These are phyloP conservation scores for Passer montanus DNA, from an alignment of 2,113 vertebrate species.

Conservation along the genomic window DNA sequence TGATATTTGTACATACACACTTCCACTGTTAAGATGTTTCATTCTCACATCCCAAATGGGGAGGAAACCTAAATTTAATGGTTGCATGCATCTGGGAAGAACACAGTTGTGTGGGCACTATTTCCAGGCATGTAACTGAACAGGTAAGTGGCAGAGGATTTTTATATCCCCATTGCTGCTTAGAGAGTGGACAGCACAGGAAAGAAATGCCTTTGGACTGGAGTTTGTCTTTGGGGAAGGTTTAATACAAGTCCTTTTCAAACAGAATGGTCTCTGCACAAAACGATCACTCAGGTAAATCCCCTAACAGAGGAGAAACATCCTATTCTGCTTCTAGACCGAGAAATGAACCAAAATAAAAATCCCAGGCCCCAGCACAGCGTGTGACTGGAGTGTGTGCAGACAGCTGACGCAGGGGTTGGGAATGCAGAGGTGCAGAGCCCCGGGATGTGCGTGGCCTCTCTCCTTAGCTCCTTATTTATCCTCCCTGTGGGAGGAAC, in stretches of 20 bases:
- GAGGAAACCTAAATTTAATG: neutral
- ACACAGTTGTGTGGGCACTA: neutral
- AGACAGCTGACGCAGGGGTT: neutral
- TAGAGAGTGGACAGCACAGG: neutral
- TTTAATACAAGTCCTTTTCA: neutral
- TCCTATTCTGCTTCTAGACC: neutral
- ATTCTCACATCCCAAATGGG: neutral
- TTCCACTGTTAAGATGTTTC: neutral
- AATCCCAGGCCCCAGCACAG: accelerated
- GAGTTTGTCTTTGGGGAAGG: neutral
- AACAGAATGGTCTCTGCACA: neutral
- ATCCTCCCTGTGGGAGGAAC: neutral
- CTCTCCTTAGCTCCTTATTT: constrained; percentile 30
- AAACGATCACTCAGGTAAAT: neutral
- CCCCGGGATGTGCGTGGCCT: neutral
- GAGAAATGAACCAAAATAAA: neutral
- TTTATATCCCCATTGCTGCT: accelerated
- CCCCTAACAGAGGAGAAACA: neutral
- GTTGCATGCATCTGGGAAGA: neutral
- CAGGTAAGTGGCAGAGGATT: neutral
- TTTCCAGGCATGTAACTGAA: neutral
- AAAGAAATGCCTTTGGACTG: neutral
- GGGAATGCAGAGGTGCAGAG: neutral
- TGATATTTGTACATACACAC: accelerated
- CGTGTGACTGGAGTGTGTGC: accelerated